Evolutionary conservation across 2,888 invertebrate species (phyloP).

Genomic region (Patella depressa): DNA sequence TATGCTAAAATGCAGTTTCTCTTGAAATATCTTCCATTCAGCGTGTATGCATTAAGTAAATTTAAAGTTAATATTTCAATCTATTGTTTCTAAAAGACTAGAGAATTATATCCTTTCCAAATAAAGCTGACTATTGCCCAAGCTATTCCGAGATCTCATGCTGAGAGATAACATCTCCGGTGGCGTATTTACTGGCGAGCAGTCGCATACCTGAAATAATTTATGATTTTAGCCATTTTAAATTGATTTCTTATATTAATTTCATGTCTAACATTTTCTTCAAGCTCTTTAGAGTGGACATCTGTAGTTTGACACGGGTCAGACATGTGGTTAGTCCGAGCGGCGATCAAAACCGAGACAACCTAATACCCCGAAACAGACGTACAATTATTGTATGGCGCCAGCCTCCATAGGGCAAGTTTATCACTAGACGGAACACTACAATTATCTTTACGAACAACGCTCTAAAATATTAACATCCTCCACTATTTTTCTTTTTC

Average conservation of each 20-base stretch:
- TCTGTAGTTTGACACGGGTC: background rate
- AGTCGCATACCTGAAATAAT: slow-evolving; percentile 10
- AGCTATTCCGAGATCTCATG: background rate
- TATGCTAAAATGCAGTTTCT: no score
- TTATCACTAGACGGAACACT: slow-evolving; percentile 11
- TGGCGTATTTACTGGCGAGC: slow-evolving; percentile 1
- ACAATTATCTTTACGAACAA: slow-evolving; percentile 7
- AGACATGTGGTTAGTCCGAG: slow-evolving; percentile 8
- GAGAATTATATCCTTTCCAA: no score
- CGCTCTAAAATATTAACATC: slow-evolving; percentile 2
- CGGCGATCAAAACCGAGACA: slow-evolving; percentile 7
- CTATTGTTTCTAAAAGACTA: no score
- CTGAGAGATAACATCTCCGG: slow-evolving; percentile 3
- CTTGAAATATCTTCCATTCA: no score
- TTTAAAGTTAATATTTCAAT: no score
- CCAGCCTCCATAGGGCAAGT: slow-evolving; percentile 12
- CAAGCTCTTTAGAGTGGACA: background rate
- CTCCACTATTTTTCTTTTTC: background rate
- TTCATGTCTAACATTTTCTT: background rate
- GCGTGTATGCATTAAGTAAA: no score
- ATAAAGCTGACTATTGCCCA: no score
- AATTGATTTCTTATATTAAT: background rate
- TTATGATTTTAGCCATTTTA: background rate
- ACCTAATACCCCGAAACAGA: slow-evolving; percentile 4
- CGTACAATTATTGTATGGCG: slow-evolving; percentile 7